Conservation (phyloP, 2,888 invertebrate species). For the Julus scandinavius region DNA sequence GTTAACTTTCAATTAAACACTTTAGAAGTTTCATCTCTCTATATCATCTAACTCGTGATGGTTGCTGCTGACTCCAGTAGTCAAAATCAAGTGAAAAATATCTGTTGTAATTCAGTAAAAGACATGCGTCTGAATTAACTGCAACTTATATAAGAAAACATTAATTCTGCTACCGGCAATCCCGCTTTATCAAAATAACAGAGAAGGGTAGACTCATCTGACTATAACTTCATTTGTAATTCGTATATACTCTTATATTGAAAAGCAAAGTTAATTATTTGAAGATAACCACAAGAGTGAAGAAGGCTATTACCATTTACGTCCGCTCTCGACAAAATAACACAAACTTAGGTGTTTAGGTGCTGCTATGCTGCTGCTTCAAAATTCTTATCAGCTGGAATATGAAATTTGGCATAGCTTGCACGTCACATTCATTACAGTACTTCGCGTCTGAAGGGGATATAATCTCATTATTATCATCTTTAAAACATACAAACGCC, state of each 20-base stretch:
- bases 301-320: not conserved
- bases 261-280: not conserved
- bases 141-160: not conserved
- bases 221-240: not conserved
- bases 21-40: too few relatives aligned
- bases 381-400: conserved; percentile 1
- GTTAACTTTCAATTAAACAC: too few relatives aligned
- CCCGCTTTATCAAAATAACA: not conserved
- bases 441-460: not conserved
- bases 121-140: not conserved
- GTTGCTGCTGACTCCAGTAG: too few relatives aligned
- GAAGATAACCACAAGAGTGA: not conserved
- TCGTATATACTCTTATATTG: not conserved
- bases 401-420: not conserved
- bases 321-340: not conserved
- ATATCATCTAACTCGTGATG: too few relatives aligned
- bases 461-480: not conserved
- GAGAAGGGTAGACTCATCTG: not conserved
- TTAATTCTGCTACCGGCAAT: not conserved
- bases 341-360: not conserved
- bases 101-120: too few relatives aligned
- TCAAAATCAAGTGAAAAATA: too few relatives aligned
- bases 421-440: conserved; percentile 11
- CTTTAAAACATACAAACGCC: conserved; percentile 38
- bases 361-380: not conserved